A percentile compares a stretch with the other conserved stretches of the same genome.
phyloP scores from a whole-genome alignment of 2,888 invertebrate genomes.

The Caenorhabditis sp. region DNA sequence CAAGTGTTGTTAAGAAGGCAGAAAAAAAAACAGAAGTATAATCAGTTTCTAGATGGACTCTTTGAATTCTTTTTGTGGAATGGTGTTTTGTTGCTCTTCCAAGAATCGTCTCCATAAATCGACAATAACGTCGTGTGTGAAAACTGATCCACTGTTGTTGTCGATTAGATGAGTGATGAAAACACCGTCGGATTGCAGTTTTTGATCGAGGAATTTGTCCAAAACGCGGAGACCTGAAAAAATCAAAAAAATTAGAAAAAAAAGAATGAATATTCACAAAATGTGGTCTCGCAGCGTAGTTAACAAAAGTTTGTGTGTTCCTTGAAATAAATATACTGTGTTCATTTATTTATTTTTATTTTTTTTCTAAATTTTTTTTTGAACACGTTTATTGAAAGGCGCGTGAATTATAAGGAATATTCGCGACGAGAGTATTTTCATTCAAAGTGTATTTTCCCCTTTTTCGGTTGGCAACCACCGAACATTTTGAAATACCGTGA shows the following conservation, averaged over 20 bases:
- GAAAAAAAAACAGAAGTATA: not conserved
- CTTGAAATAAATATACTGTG: no score
- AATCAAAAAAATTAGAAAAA: not conserved
- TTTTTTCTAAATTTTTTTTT: not conserved
- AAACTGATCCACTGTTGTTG: constrained; percentile 69
- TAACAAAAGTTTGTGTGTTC: no score
- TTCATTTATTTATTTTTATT: not conserved
- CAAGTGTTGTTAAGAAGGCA: not conserved
- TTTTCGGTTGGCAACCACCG: no score
- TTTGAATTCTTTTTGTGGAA: constrained; percentile 32
- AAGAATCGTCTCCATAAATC: constrained; percentile 65
- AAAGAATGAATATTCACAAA: not conserved
- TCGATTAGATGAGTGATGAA: constrained; percentile 65
- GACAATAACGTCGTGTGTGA: constrained; percentile 65
- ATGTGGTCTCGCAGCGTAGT: not conserved
- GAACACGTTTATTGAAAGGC: no score
- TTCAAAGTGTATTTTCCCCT: no score
- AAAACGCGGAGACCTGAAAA: constrained; percentile 52
- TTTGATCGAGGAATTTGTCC: constrained; percentile 56
- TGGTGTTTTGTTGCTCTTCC: constrained; percentile 36
- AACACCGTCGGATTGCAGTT: constrained; percentile 64
- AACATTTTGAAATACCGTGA: no score
- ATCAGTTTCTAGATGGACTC: constrained; percentile 9
- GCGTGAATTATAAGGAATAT: no score
- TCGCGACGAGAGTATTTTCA: no score